Base-by-base conservation (phyloP, 2,113 vertebrate genomes). In the Clarias gariepinus region DNA sequence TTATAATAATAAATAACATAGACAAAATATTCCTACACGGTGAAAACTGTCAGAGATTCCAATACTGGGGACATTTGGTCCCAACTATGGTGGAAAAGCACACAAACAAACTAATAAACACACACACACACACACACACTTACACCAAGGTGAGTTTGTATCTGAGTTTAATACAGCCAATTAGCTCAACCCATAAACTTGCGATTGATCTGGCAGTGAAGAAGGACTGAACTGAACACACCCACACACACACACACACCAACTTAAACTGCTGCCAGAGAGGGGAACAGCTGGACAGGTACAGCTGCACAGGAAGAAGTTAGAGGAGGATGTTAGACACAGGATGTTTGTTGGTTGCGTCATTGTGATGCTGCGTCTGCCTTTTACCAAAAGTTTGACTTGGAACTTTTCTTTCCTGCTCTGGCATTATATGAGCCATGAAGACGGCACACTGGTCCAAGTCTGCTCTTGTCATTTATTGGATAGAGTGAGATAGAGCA, bases 281-380 rank as follows among this genome's bases (percentile, higher is more conserved):
- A 74, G 21, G 71, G 11, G 71, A 74, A 74, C 71, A 74, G 71
- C 71, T 74, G 71, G 41, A 74, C 71, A 52, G 36, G 21, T 12
- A 11, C 41, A 74, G 36, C 21, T 74, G 71, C 36, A 74, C 21
- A 74, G 71, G 41, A 52, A 25, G 41, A 52, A 25, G 23, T 74
- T 23, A 52, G 71, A 11, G 71, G 33, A 74, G 10, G 19, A 47
- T 73, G 19, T 33, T 33, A 33, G 15, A 6, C 66, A 69, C 30
- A 69, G 30, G 16, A 66, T 66, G 64, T 66, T 47, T 74, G 71
- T 47, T 47, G 36, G 71, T 52, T 74, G 71, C 47, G 41, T 52
- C 41, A 76, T 52, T 76, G 23, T 25, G 36, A 76, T 6, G 4
- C 71, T 47, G 36, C 19, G 12, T 74, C 36, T 74, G 71, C 41